Percentiles rank a stretch among this genome's conserved stretches.
phyloP scores from a whole-genome alignment of 2,888 invertebrate species.

The Drosophila melanosoma region DNA sequence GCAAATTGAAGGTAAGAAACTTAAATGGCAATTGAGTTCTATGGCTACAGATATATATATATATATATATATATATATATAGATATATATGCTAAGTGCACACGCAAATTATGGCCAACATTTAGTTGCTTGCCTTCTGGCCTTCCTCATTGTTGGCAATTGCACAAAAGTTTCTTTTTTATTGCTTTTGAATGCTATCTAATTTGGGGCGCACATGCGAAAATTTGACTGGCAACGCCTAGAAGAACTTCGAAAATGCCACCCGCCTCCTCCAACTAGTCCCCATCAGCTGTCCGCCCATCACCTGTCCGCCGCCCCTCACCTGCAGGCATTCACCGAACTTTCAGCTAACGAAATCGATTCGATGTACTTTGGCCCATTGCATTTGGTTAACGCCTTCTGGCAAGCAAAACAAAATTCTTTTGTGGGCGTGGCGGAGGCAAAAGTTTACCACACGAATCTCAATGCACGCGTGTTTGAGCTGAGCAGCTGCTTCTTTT shows the following conservation, averaged over 20 bases:
- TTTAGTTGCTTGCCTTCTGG: conserved; percentile 1
- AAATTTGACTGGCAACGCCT: conserved; percentile 72
- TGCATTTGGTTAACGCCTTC: conserved; percentile 45
- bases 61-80: background rate
- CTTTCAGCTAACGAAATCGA: conserved; percentile 53
- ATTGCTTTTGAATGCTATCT: conserved; percentile 70
- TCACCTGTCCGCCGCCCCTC: background rate
- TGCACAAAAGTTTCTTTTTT: conserved; percentile 63
- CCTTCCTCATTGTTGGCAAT: conserved; percentile 40
- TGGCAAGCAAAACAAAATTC: conserved; percentile 35
- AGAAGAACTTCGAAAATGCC: conserved; percentile 15
- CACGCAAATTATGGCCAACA: conserved; percentile 13
- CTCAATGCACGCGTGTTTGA: conserved; percentile 61
- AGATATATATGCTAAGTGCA: conserved; percentile 7
- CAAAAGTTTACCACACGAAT: conserved; percentile 53
- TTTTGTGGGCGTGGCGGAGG: conserved; percentile 51
- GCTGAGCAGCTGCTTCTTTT: conserved; percentile 61
- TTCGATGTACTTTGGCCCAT: conserved; percentile 43
- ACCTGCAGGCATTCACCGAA: conserved; percentile 2
- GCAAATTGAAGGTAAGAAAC: background rate
- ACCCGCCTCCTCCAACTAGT: background rate
- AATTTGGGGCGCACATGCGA: conserved; percentile 73
- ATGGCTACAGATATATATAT: background rate
- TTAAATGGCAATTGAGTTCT: conserved; percentile 14
- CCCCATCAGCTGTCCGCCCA: background rate